A percentile compares a stretch with the other conserved stretches of the same genome.
These are phyloP conservation scores for Collichthys lucidus DNA, from an alignment of 2,113 vertebrate genomes.

Conservation along the genomic window DNA sequence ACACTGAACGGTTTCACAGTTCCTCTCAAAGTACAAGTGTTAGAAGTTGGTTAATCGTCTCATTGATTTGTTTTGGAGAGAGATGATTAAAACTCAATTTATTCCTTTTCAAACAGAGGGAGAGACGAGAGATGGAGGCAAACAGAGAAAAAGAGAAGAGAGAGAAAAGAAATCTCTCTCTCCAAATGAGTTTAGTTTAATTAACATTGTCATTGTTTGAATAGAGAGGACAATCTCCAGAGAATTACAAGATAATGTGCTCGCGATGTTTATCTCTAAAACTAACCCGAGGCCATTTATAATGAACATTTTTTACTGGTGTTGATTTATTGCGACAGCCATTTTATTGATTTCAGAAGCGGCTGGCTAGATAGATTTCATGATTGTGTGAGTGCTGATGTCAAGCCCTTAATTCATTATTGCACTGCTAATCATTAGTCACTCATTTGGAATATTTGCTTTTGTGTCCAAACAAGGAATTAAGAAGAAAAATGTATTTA, in stretches of 20 bases:
- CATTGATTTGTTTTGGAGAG: constrained; percentile 44
- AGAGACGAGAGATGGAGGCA: background rate
- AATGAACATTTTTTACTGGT: constrained; percentile 52
- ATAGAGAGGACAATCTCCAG: constrained; percentile 50
- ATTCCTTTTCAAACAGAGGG: constrained; percentile 40
- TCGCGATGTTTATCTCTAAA: constrained; percentile 57
- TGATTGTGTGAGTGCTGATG: constrained; percentile 9
- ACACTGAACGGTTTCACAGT: constrained; percentile 1
- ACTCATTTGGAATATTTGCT: constrained; percentile 13
- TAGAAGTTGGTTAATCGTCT: constrained; percentile 32
- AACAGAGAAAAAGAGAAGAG: background rate
- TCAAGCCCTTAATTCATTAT: constrained; percentile 8
- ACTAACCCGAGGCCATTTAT: constrained; percentile 47
- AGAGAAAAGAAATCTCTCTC: constrained; percentile 22
- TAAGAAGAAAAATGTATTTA: background rate
- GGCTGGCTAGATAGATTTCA: constrained; percentile 36
- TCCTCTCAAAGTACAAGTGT: background rate
- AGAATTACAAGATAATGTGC: constrained; percentile 49
- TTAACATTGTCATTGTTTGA: constrained; percentile 68
- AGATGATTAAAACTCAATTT: constrained; percentile 52
- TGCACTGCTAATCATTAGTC: constrained; percentile 17
- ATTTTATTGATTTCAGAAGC: constrained; percentile 56
- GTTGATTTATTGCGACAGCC: constrained; percentile 53
- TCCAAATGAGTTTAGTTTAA: constrained; percentile 60
- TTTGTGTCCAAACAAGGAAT: constrained; percentile 1